Percentiles rank a stretch among this genome's conserved stretches.
Conservation (phyloP, 2,797 vertebrate genomes). For the Chelmon rostratus region DNA sequence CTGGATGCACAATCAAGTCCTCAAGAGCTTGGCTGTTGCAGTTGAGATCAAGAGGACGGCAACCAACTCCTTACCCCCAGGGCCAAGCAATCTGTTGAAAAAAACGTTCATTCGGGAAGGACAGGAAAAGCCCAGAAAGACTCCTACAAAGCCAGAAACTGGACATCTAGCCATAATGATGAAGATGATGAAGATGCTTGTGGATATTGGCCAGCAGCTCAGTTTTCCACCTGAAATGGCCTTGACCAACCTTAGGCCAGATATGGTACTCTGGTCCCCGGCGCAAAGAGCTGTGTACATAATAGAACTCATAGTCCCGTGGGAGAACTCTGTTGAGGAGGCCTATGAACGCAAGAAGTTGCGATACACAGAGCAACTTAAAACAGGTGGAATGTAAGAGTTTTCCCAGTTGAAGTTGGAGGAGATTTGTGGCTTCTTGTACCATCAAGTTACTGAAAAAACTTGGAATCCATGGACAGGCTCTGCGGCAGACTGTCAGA, state of each 20-base stretch:
- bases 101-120: neutral
- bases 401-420: neutral
- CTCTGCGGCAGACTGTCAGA: neutral
- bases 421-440: neutral
- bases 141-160: neutral
- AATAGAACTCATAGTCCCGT: neutral
- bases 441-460: neutral
- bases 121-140: neutral
- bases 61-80: constrained; percentile 2
- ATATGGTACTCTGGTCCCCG: neutral
- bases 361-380: neutral
- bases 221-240: neutral
- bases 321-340: neutral
- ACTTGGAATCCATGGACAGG: neutral
- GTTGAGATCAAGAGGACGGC: neutral
- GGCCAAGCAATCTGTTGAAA: neutral
- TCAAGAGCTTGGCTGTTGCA: neutral
- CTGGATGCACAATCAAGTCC: neutral
- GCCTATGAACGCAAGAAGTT: neutral
- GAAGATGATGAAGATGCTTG: neutral
- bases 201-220: too few relatives aligned
- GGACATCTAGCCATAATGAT: neutral
- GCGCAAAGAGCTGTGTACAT: neutral
- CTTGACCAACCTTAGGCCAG: neutral
- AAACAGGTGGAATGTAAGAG: neutral